Base-by-base conservation (phyloP, 2,797 vertebrate species). In the Cetoscarus ocellatus region DNA sequence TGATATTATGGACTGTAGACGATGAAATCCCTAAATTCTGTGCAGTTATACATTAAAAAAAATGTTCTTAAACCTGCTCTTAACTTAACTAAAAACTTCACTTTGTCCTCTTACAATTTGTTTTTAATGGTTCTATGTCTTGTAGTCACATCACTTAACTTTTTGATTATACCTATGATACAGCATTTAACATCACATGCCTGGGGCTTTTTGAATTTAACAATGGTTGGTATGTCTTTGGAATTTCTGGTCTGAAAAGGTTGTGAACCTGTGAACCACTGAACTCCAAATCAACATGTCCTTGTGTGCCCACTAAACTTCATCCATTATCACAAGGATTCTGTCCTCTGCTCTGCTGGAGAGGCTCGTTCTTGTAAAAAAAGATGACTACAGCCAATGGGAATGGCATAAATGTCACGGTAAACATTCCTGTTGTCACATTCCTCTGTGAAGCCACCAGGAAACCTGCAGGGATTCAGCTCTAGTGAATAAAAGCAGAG, bases 271-370 rank as follows among this genome's bases (percentile, higher is more conserved):
- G 63, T 84, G 82, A 89, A 81, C 86, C 47, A 3, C 70, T 89
- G 82, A 87, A 83, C 81, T 74, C 36, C 2, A 48, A 48, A 75
- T 56, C 60, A 11, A 61, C 61, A 12, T 74, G 75, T 74, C 70
- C 83, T 68, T 48, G 60, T 75, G 77, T 84, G 69, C 77, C 79
- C 65, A 58, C 67, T 73, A 55, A 82, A 84, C 82, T 72, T 70
- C 83, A 77, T 83, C 81, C 80, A 87, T 88, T 88, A 88, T 83
- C 55, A 52, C 78, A 82, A 86, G 62, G 79, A 87, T 77, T 67
- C 60, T 3, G 17, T 73, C 38, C 56, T 81, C 82, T 70, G 73
- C 78, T 63, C 77, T 64, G 60, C 64, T 17, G 38, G 40, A 69
- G 70, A 63, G 67, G 45, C 57, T 70, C 65, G 7, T 38, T 54